Evolutionary conservation across 2,113 vertebrate genomes (phyloP), one percentile per base, ranked within the genome.

Genomic region (Balaeniceps rex): DNA sequence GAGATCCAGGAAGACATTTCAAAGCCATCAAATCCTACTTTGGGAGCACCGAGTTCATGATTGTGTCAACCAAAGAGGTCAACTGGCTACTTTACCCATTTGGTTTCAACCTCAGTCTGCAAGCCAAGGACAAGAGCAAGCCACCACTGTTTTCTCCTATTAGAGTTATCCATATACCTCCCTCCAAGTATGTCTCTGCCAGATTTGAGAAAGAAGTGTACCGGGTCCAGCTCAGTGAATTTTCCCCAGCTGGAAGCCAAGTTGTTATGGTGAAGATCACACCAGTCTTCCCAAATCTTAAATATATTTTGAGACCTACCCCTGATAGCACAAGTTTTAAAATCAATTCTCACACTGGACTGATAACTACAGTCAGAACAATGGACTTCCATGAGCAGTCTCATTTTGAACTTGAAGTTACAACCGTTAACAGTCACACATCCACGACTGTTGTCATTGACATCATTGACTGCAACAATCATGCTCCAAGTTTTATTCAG

Each of bases 51-150:
- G 98, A 99, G 91, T 99, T 99, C 97, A 98, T 98, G 84, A 92
- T 99, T 90, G 98, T 99, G 87, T 98, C 98, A 5, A 98, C 97
- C 89, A 99, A 98, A 97, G 98, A 98, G 95, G 98, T 99, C 91
- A 98, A 98, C 85, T 99, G 99, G 99, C 90, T 98, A 65, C 97
- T 99, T 66, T 97, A 98, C 57, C 98, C 98, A 3, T 98, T 97
- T 52, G 99, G 99, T 69, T 98, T 99, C 75, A 99, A 99, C 98
- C 97, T 99, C 87, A 99, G 99, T 33, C 98, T 99, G 75, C 99
- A 98, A 97, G 99, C 98, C 57, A 99, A 98, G 97, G 98, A 99
- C 87, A 97, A 97, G 76, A 97, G 97, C 85, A 98, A 94, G 19
- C 98, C 98, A 34, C 96, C 98, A 75, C 90, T 98, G n/a, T 95